These are phyloP conservation scores for Premnoplex brunnescens DNA, from an alignment of 2,797 vertebrate species.

Conservation along the genomic window DNA sequence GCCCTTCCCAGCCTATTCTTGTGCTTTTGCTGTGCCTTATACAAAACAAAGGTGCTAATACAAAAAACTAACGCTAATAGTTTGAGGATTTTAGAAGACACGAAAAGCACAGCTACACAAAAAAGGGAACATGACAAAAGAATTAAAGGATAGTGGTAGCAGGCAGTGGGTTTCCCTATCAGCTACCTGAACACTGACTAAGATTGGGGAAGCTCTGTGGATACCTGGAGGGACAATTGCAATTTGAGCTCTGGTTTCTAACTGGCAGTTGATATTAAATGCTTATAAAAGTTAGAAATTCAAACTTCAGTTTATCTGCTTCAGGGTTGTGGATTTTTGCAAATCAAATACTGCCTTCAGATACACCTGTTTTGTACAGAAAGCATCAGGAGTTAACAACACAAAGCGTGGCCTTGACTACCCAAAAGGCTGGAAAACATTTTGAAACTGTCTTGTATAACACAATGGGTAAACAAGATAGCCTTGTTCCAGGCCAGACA, in stretches of 20 bases:
- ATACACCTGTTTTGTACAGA: neutral
- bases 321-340: neutral
- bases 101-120: neutral
- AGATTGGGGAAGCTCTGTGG: neutral
- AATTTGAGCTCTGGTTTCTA: neutral
- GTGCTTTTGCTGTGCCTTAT: neutral
- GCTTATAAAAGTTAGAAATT: neutral
- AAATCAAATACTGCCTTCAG: neutral
- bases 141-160: neutral
- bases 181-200: neutral
- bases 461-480: neutral
- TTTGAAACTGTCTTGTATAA: neutral
- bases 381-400: neutral
- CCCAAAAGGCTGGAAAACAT: neutral
- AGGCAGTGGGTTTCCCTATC: neutral
- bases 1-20: neutral
- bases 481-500: neutral
- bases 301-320: neutral
- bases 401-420: neutral
- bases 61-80: neutral
- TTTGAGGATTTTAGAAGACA: neutral
- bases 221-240: neutral
- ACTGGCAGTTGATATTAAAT: neutral
- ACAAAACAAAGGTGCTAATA: neutral
- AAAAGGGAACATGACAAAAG: neutral